Base-by-base conservation (phyloP, 2,888 invertebrate species). In the Pegoplata infirma region DNA sequence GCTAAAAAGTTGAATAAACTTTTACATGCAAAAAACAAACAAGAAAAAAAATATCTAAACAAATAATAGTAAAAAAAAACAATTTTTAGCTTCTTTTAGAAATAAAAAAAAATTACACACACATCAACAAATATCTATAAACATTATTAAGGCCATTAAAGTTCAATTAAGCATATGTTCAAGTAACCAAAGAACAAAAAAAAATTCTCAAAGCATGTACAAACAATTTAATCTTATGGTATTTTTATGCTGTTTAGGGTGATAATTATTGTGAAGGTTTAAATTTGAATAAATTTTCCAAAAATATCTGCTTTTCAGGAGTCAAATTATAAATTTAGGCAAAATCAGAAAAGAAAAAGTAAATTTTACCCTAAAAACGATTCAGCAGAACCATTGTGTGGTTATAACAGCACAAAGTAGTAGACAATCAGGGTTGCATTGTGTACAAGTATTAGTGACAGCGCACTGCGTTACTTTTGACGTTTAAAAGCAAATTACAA, bases 81-180 rank as follows among this genome's bases (percentile, higher is more conserved):
- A 25, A 49, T 25, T 8, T 59, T 59, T 59, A 23, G 32, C 32
- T 32, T 12, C 12, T 40, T 40, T 12, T 40, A 5, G 12, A 1
- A 36, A 36, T 12, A n/a, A 40, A 40, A 40, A 40, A n/a, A n/a
- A n/a, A n/a, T n/a, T n/a, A n/a, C n/a, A n/a, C n/a, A 40, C 36
- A 40, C 12, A n/a, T 40, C 36, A 40, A 40, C 5, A 55, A 69
- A 69, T 40, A 49, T 63, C 17, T 55, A 40, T 49, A 44, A 49
- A 28, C 36, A 77, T 53, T 49, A 67, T 73, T 64, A 73, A 73
- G 63, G 44, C 71, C 61, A 79, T 74, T 74, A 71, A 79, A 71
- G 74, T 74, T 79, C 74, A 79, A 79, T 79, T 74, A 74, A 61
- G 74, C 74, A 71, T 71, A 59, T 74, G 44, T 61, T 73, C 59